These are phyloP conservation scores for Cyclura pinguis DNA, from an alignment of 2,797 vertebrate species.

Conservation along the genomic window DNA sequence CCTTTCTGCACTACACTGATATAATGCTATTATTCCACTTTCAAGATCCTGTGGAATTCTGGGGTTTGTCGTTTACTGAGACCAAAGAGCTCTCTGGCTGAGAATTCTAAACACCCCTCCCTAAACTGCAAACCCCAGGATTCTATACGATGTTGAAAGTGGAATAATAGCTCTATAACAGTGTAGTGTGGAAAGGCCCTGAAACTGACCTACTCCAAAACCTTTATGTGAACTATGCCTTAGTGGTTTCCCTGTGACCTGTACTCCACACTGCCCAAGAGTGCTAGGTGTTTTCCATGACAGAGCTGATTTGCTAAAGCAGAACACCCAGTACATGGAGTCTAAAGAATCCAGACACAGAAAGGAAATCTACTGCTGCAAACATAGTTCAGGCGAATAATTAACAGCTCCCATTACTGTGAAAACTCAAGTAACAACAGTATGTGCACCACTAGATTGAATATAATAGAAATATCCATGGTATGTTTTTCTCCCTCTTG, in stretches of 20 bases:
- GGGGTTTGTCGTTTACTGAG: too few species aligned
- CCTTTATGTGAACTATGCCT: background rate
- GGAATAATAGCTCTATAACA: too few species aligned
- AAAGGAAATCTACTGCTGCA: background rate
- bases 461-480: background rate
- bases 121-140: too few species aligned
- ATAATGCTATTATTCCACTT: too few species aligned
- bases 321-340: background rate
- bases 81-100: too few species aligned
- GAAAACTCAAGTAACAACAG: background rate
- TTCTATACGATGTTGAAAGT: too few species aligned
- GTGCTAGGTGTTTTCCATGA: background rate
- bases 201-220: background rate
- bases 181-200: too few species aligned
- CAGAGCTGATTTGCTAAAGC: background rate
- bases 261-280: background rate
- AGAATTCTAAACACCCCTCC: too few species aligned
- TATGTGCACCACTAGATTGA: background rate
- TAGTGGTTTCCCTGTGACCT: background rate
- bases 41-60: too few species aligned
- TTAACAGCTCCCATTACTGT: background rate
- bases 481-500: conserved; percentile 40
- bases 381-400: background rate
- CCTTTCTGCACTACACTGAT: too few species aligned
- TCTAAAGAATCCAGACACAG: background rate